These are phyloP conservation scores for Sebastes hubbsi DNA, from an alignment of 2,797 vertebrate genomes.

Conservation along the genomic window DNA sequence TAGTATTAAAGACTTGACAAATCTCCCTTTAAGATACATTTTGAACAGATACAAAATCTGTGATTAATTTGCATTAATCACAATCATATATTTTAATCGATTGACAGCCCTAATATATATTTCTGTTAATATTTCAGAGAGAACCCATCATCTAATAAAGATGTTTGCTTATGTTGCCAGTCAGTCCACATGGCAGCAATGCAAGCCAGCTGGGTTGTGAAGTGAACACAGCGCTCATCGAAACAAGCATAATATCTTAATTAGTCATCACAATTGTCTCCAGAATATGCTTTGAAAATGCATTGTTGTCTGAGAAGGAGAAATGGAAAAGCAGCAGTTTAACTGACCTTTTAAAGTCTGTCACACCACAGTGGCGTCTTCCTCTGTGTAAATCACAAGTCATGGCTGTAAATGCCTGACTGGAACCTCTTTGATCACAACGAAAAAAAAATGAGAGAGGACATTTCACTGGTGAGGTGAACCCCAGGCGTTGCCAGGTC, in stretches of 20 bases:
- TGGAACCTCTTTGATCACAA: conserved; percentile 61
- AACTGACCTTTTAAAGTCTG: conserved; percentile 33
- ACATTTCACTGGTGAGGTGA: conserved; percentile 12
- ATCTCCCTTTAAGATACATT: no score
- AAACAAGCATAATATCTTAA: not conserved
- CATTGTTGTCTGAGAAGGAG: not conserved
- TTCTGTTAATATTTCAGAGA: not conserved
- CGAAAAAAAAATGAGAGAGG: not conserved
- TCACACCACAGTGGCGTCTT: conserved; percentile 48
- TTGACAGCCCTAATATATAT: not conserved
- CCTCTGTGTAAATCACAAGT: conserved; percentile 61
- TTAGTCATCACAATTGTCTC: not conserved
- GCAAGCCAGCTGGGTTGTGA: not conserved
- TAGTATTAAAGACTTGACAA: no score
- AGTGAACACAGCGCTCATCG: not conserved
- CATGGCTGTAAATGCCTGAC: conserved; percentile 46
- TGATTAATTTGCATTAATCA: no score
- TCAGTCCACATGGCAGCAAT: not conserved
- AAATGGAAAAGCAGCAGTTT: conserved; percentile 4
- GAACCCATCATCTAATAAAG: not conserved
- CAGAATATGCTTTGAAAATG: not conserved
- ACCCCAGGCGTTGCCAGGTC: conserved; percentile 6
- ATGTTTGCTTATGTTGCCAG: not conserved
- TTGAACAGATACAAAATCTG: no score
- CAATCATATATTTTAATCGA: no score